phyloP scores from a whole-genome alignment of 2,113 vertebrate genomes.

The Chamaetylas fuelleborni region DNA sequence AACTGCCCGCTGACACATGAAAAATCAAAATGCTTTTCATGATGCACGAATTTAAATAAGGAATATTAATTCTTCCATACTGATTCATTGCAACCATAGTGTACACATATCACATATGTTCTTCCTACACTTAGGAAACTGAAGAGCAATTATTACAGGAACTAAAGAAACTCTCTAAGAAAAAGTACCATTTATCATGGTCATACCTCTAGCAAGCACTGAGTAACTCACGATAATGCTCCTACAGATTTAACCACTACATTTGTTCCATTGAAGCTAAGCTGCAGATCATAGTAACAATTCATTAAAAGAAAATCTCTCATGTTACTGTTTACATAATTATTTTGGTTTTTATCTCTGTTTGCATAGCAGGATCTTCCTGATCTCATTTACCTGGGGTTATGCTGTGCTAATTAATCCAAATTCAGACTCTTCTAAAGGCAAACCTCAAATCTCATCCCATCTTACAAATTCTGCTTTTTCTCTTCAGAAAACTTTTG shows the following conservation, averaged over 20 bases:
- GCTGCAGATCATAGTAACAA: neutral
- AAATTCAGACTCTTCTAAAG: neutral
- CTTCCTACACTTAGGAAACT: accelerated
- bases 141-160: neutral
- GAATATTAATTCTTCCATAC: neutral
- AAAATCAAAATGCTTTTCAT: neutral
- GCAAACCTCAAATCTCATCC: neutral
- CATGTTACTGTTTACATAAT: neutral
- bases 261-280: neutral
- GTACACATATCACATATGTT: neutral
- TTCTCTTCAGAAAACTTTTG: neutral
- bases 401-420: neutral
- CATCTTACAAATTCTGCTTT: neutral
- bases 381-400: neutral
- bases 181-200: neutral
- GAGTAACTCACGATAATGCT: neutral
- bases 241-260: neutral
- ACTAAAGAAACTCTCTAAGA: neutral
- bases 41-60: neutral
- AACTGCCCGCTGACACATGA: neutral
- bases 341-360: neutral
- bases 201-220: neutral
- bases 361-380: neutral
- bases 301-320: neutral
- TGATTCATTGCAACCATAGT: neutral